Base-by-base conservation (phyloP, 2,888 invertebrate genomes). In the Teleiodes luculella region DNA sequence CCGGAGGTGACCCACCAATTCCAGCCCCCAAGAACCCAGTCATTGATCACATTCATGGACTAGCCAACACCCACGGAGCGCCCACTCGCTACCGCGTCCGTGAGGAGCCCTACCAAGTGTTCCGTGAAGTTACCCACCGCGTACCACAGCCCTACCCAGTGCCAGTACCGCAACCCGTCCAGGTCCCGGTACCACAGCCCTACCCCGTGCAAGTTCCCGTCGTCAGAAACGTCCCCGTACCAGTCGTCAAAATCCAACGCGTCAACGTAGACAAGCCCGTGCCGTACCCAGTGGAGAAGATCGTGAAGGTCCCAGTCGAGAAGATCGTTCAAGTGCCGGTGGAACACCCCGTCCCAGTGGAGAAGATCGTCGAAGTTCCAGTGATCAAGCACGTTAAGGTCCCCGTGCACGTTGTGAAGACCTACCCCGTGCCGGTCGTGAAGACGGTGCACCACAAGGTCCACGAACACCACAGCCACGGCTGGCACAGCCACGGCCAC, bases 241-340 rank as follows among this genome's bases (percentile, higher is more conserved):
- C 92, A 2, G 85, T 92, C 0, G 89, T 92, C 6, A 84, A 91
- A 65, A 91, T 90, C 47, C 91, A 91, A 58, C 90, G 91, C 3
- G 90, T 91, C 16, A 78, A 90, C 52, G 79, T 92, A 11, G 92
- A 92, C 67, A 92, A 85, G 61, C 91, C 91, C 30, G 91, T 92
- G 28, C 92, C 92, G 1, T 91, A 91, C 67, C 85, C 91, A 13
- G 92, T 92, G 10, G 91, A 91, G 66, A 92, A 91, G 70, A 91
- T 92, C 57, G 90, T 92, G 55, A 89, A 91, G 56, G 83, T 92
- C 8, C 92, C 91, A 46, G 84, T 90, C 2, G 92, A 92, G 67
- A 91, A 78, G 68, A 86, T 91, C 36, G 91, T 92, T 8, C 74
- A 91, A 14, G 88, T 92, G 0, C 86, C 83, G 11, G 90, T 92